Evolutionary conservation across 2,113 vertebrate genomes (phyloP).

Genomic region (Ivindomyrus marchei): DNA sequence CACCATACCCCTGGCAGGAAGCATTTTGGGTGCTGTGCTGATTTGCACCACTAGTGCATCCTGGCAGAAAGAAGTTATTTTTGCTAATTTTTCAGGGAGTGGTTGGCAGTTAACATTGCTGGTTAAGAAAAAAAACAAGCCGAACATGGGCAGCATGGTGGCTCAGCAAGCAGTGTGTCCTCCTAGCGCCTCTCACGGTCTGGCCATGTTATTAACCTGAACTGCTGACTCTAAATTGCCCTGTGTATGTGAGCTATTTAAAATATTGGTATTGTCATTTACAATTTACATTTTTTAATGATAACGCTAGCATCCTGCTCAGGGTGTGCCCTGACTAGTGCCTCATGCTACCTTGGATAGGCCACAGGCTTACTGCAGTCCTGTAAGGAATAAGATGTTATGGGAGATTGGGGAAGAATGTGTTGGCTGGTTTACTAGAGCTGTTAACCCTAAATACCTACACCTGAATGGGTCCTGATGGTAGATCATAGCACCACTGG

Average conservation of each 20-base stretch:
- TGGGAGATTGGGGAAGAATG: not conserved
- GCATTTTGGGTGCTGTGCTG: not conserved
- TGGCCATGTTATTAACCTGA: not conserved
- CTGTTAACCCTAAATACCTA: not conserved
- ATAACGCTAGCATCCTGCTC: not conserved
- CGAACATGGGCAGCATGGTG: not conserved
- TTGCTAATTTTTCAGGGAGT: not conserved
- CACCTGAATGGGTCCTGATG: not conserved
- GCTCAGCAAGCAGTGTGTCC: not conserved
- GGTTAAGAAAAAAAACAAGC: not conserved
- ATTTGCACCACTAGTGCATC: not conserved
- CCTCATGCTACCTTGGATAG: not conserved
- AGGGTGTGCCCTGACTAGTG: not conserved
- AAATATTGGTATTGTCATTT: not conserved
- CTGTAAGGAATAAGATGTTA: not conserved
- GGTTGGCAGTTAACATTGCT: not conserved
- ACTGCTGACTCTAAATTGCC: not conserved
- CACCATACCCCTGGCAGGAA: not conserved
- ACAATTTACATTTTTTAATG: not conserved
- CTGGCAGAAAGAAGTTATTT: not conserved
- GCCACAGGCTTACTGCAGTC: not conserved
- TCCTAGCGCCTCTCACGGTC: not conserved
- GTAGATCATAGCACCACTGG: not conserved
- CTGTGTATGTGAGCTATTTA: not conserved
- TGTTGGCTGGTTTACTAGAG: not conserved